phyloP scores from a whole-genome alignment of 2,797 vertebrate genomes.

The Schizopygopsis malacanthus region DNA sequence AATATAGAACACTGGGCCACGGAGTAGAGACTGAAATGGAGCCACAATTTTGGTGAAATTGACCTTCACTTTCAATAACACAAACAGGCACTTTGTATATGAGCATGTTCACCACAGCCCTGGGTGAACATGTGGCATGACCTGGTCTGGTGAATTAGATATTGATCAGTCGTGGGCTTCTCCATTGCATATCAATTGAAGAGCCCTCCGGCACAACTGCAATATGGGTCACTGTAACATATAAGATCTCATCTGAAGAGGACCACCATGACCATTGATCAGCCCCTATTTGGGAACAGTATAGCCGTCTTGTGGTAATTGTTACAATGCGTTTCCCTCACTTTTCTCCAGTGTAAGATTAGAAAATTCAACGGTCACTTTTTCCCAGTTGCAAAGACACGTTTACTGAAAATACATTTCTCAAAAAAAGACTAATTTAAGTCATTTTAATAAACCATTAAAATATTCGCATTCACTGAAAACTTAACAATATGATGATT shows the following conservation, averaged over 20 bases:
- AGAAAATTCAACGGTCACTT: neutral
- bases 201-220: slow-evolving; percentile 20
- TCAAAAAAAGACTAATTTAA: neutral
- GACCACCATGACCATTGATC: slow-evolving; percentile 28
- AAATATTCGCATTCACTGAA: neutral
- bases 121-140: neutral
- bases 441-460: neutral
- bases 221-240: slow-evolving; percentile 38
- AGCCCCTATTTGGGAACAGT: neutral
- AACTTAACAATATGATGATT: neutral
- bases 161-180: slow-evolving; percentile 65
- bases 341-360: neutral
- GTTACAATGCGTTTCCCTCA: neutral
- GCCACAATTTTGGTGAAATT: slow-evolving; percentile 3
- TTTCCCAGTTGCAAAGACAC: neutral
- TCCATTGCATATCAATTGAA: slow-evolving; percentile 45
- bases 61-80: neutral
- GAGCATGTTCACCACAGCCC: slow-evolving; percentile 3
- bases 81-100: neutral
- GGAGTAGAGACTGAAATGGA: slow-evolving; percentile 22
- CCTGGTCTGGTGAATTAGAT: slow-evolving; percentile 64
- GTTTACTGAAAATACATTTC: neutral
- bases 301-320: neutral
- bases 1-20: slow-evolving; percentile 20
- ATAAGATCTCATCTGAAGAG: slow-evolving; percentile 32